These are phyloP conservation scores for Paralichthys olivaceus DNA, from an alignment of 2,113 vertebrate species.

Conservation along the genomic window DNA sequence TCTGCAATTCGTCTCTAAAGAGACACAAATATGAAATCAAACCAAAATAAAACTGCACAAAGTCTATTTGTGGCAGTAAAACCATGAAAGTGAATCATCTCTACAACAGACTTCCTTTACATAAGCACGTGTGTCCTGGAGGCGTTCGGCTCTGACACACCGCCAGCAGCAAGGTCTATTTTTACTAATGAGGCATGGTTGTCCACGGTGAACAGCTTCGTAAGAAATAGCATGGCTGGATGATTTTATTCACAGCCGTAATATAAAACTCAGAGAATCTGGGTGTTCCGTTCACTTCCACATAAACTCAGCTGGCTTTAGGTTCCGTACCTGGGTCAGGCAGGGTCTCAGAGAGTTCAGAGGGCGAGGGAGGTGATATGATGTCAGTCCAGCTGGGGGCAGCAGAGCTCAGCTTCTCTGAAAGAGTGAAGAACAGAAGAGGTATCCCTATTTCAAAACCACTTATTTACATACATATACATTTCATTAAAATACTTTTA, in stretches of 20 bases:
- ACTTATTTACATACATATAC: not conserved
- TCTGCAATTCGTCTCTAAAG: no score
- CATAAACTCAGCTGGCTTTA: not conserved
- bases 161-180: not conserved
- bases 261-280: not conserved
- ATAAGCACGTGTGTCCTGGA: not conserved
- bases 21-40: no score
- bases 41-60: not conserved
- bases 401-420: conserved; percentile 7
- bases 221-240: no score
- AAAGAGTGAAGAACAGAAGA: not conserved
- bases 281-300: no score
- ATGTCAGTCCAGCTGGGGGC: conserved; percentile 19
- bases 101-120: not conserved
- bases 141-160: not conserved
- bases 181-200: no score
- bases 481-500: no score
- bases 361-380: not conserved
- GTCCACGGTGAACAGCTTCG: no score
- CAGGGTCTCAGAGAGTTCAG: not conserved
- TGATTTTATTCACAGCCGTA: not conserved
- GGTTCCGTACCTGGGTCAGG: no score
- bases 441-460: no score
- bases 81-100: not conserved
- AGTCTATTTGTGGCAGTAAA: not conserved